These are phyloP conservation scores for Ethmia dodecea DNA, from an alignment of 2,888 invertebrate species.

Conservation along the genomic window DNA sequence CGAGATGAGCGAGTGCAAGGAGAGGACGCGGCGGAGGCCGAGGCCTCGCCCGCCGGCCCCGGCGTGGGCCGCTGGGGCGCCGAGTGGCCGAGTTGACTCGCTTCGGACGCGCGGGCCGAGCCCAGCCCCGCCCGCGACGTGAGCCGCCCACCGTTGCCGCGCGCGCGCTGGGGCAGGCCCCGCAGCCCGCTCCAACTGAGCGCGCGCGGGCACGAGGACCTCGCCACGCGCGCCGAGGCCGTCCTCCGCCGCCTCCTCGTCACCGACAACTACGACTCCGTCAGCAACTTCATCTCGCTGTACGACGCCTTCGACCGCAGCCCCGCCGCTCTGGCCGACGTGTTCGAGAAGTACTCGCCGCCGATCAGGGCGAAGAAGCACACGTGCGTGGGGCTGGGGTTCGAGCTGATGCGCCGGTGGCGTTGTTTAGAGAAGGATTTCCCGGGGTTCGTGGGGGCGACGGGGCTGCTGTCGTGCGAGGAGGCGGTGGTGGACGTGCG, in stretches of 20 bases:
- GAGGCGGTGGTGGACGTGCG: conserved; percentile 83
- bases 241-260: conserved; percentile 88
- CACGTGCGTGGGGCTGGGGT: conserved; percentile 91
- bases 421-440: conserved; percentile 78
- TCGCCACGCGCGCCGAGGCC: conserved; percentile 87
- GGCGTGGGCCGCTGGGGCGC: conserved; percentile 94
- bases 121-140: conserved; percentile 30
- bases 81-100: conserved; percentile 99
- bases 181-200: conserved; percentile 38
- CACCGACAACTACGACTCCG: conserved; percentile 92
- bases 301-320: conserved; percentile 81
- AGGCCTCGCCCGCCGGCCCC: conserved; percentile 80
- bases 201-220: conserved; percentile 84
- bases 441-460: conserved; percentile 81
- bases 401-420: conserved; percentile 85
- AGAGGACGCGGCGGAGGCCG: conserved; percentile 56
- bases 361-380: conserved; percentile 87
- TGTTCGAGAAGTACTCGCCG: conserved; percentile 87
- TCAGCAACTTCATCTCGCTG: conserved; percentile 87
- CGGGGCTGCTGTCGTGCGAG: conserved; percentile 88
- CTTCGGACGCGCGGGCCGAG: conserved; percentile 63
- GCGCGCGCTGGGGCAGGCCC: conserved; percentile 56
- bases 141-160: conserved; percentile 34
- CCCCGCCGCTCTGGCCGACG: conserved; percentile 79
- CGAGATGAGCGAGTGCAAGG: conserved; percentile 40